Conservation (phyloP, 2,113 vertebrate genomes). For the Erythrolamprus reginae region DNA sequence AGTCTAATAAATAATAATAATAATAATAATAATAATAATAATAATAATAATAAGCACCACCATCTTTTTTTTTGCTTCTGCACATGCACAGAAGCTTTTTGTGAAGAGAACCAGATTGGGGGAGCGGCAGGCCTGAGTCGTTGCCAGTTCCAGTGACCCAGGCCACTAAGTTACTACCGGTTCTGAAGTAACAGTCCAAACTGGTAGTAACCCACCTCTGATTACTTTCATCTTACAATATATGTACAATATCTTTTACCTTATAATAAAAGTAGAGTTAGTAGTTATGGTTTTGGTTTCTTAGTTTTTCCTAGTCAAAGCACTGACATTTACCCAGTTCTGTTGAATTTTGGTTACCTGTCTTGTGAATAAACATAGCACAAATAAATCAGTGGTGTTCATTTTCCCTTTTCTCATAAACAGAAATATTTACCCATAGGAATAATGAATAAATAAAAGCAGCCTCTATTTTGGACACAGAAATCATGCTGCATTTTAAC, state of each 20-base stretch:
- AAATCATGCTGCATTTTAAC: not conserved
- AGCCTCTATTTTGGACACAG: not conserved
- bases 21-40: too few species aligned
- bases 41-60: too few species aligned
- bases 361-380: not conserved
- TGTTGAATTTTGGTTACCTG: not conserved
- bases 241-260: not conserved
- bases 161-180: too few species aligned
- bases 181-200: too few species aligned
- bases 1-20: too few species aligned
- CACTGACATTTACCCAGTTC: not conserved
- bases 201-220: too few species aligned
- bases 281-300: not conserved
- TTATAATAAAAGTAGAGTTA: not conserved
- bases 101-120: too few species aligned
- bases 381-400: not conserved
- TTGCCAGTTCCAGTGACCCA: too few species aligned
- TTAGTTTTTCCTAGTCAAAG: not conserved
- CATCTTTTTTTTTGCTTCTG: too few species aligned
- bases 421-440: not conserved
- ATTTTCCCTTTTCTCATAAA: not conserved
- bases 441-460: not conserved
- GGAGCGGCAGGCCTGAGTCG: too few species aligned
- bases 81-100: too few species aligned
- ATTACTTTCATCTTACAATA: not conserved